Evolutionary conservation across 2,113 vertebrate species (phyloP).

Genomic region (Megatriorchis doriae): DNA sequence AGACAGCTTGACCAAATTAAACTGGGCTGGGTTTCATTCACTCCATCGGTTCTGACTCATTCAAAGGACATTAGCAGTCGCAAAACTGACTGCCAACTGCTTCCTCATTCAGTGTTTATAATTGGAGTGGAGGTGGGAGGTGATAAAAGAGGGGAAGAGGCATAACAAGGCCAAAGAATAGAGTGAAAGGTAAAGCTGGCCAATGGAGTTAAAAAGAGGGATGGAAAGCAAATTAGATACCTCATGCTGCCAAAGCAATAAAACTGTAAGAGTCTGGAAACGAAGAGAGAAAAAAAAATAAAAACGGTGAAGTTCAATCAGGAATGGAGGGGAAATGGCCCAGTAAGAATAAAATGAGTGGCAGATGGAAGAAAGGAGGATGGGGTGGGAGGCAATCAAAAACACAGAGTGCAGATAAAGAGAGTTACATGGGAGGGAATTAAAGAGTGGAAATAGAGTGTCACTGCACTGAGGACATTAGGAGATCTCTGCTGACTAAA

Average conservation of each 20-base stretch:
- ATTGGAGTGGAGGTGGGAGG: not conserved
- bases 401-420: not conserved
- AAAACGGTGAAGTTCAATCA: conserved; percentile 8
- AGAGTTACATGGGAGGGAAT: not conserved
- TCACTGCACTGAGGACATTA: not conserved
- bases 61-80: not conserved
- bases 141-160: not conserved
- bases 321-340: not conserved
- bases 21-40: not conserved
- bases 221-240: conserved; percentile 8
- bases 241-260: conserved; percentile 24
- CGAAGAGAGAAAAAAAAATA: not conserved
- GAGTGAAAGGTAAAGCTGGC: conserved; percentile 11
- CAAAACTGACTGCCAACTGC: not conserved
- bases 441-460: not conserved
- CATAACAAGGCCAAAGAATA: not conserved
- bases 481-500: not conserved
- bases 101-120: not conserved
- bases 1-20: not conserved
- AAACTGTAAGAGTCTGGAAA: not conserved
- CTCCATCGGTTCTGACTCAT: conserved; percentile 5
- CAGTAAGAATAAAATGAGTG: not conserved
- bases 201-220: not conserved
- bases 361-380: not conserved
- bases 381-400: not conserved